Evolutionary conservation across 1,140 invertebrate species (phyloP).

Genomic region (Nephotettix cincticeps): DNA sequence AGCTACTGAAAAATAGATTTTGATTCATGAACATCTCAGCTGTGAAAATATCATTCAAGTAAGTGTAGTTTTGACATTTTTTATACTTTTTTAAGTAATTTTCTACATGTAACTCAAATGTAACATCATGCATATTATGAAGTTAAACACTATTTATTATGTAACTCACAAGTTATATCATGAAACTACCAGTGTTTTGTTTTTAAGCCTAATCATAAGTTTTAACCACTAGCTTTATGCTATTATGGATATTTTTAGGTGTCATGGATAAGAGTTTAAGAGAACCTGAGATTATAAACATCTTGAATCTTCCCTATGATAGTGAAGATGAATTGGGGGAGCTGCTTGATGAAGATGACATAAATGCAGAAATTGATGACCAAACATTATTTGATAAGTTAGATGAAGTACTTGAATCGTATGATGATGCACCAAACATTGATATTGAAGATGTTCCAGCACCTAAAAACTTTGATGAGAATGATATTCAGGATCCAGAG

Average conservation of each 20-base stretch:
- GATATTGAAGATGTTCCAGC: not conserved
- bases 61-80: too few relatives aligned
- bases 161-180: too few relatives aligned
- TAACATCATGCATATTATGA: too few relatives aligned
- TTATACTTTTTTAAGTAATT: too few relatives aligned
- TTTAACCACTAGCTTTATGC: not conserved
- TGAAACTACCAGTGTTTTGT: too few relatives aligned
- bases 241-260: not conserved
- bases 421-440: too few relatives aligned
- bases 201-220: too few relatives aligned
- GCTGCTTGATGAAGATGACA: not conserved
- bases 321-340: not conserved
- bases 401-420: not conserved
- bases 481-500: not conserved
- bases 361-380: not conserved
- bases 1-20: too few relatives aligned
- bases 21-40: too few relatives aligned
- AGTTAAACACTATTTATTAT: too few relatives aligned
- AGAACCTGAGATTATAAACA: not conserved
- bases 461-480: not conserved
- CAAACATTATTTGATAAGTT: not conserved
- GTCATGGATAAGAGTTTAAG: not conserved
- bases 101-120: too few relatives aligned
- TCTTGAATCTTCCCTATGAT: not conserved
- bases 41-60: too few relatives aligned